Conservation (phyloP, 2,113 vertebrate genomes). For the Poeciliopsis retropinna region DNA sequence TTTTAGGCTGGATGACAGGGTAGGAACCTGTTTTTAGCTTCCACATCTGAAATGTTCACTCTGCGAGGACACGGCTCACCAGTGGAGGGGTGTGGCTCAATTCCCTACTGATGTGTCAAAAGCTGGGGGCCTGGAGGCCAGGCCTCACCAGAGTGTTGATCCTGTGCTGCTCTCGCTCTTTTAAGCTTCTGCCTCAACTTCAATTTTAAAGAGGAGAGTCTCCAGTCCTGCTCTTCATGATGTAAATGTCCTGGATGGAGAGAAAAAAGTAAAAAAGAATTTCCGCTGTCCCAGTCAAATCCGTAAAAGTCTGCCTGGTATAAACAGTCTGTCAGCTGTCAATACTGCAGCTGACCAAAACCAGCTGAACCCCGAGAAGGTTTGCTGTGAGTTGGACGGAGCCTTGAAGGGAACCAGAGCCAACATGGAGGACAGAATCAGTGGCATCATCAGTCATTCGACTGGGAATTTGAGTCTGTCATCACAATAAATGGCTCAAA, state of each 20-base stretch:
- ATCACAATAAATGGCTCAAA: neutral
- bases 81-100: slow-evolving; percentile 19
- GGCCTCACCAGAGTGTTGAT: slow-evolving; percentile 26
- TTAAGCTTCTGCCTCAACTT: neutral
- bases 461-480: neutral
- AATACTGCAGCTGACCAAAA: no score
- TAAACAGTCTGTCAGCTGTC: no score
- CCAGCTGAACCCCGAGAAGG: no score
- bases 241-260: no score
- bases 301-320: no score
- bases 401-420: no score
- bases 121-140: slow-evolving; percentile 23
- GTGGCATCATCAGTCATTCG: neutral
- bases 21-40: slow-evolving; percentile 7
- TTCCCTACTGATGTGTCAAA: slow-evolving; percentile 45
- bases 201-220: neutral
- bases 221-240: no score
- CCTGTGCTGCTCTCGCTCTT: neutral
- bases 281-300: no score
- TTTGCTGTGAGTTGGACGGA: no score
- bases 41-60: slow-evolving; percentile 43
- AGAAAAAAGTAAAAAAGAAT: no score
- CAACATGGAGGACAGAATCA: no score
- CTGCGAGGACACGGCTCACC: slow-evolving; percentile 1
- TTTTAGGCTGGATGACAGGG: slow-evolving; percentile 38